A percentile compares a stretch with the other conserved stretches of the same genome.
Conservation (phyloP, 2,888 invertebrate genomes). For the Chaetoderma sp. region DNA sequence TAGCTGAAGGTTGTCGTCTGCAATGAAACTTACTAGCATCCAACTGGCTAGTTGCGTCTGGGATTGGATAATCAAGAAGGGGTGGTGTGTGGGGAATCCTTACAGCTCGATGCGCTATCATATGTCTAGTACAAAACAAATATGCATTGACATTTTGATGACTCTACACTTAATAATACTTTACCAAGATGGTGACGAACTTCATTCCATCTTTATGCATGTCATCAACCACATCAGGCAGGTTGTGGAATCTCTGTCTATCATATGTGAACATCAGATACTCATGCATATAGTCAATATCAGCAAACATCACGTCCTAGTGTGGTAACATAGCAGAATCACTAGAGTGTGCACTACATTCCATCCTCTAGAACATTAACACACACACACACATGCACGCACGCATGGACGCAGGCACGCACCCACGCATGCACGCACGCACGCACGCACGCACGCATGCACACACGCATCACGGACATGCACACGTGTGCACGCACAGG, state of each 20-base stretch:
- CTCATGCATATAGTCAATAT: slow-evolving; percentile 61
- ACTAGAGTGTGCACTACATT: too few relatives aligned
- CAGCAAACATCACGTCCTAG: slow-evolving; percentile 63
- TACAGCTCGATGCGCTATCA: too few relatives aligned
- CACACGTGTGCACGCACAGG: too few relatives aligned
- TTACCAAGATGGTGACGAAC: slow-evolving; percentile 67
- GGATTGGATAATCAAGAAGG: too few relatives aligned
- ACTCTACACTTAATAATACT: slow-evolving; percentile 11
- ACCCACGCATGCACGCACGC: neutral
- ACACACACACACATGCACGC: slow-evolving; percentile 3
- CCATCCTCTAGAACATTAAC: too few relatives aligned
- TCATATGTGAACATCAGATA: slow-evolving; percentile 59
- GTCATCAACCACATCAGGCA: slow-evolving; percentile 53
- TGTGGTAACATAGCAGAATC: neutral
- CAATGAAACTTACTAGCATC: too few relatives aligned
- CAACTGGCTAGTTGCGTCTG: too few relatives aligned
- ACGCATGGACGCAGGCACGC: neutral
- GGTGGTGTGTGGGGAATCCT: too few relatives aligned
- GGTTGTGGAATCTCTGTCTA: slow-evolving; percentile 39
- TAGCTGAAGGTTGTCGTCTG: too few relatives aligned
- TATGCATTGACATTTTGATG: too few relatives aligned
- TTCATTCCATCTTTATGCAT: slow-evolving; percentile 52
- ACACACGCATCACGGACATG: neutral
- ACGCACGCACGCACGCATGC: neutral
- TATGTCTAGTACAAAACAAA: too few relatives aligned